Base-by-base conservation (phyloP, 2,113 vertebrate species). In the Oryzias curvinotus region DNA sequence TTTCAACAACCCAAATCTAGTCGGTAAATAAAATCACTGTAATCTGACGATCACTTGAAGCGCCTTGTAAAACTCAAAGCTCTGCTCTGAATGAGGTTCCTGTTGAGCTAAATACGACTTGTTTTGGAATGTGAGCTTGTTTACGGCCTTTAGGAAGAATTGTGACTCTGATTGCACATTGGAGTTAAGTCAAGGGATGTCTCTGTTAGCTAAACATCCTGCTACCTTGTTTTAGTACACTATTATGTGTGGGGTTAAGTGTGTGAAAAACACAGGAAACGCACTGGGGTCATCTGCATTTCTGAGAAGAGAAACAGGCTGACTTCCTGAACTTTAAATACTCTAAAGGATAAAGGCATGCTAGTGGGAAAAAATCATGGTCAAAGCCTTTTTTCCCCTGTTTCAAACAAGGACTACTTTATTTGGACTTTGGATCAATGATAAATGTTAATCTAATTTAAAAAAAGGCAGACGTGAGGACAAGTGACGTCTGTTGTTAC, bases 231-330 rank as follows among this genome's bases (percentile, higher is more conserved):
- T 87, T 74, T 67, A 83, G 63, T 80, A 63, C 68, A 71, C 67
- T 71, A 57, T 63, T 71, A 65, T 75, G 60, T 69, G 71, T 76
- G 64, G 67, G 64, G 73, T 71, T 51, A 57, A 57, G 57, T 72
- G 80, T 84, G 81, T 84, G 81, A 88, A 85, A 81, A 86, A 86
- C 81, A 91, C 89, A 90, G 90, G 87, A 92, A 91, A 90, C 83
- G 68, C 84, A 87, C 73, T 50, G 18, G 15, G 78, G 73, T 77
- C 75, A 77, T 87, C 77, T 62, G 82, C 83, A 78, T 89, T 85
- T 89, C 68, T 82, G 81, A 84, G 82, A 89, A 88, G 87, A 90
- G 87, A 89, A 85, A 73, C 65, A 65, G 69, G 52, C 78, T 78
- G 84, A 88, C 87, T 85, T 90, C 68, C 79, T 88, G 87, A 91